Base-by-base conservation (phyloP, 2,888 invertebrate genomes). In the Epistrophe grossulariae region DNA sequence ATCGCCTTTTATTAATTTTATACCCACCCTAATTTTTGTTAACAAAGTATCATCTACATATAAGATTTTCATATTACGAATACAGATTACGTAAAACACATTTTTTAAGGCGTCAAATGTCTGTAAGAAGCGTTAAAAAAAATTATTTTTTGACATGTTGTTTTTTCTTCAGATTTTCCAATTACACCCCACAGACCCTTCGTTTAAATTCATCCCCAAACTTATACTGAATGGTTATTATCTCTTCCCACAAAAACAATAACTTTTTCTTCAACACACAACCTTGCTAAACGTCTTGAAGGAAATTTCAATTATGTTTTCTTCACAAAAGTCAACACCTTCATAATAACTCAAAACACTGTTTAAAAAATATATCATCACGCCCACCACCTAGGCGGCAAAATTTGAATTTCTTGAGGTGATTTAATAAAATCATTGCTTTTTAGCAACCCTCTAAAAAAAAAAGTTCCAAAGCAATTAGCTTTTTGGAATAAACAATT, bases 401-500 rank as follows among this genome's bases (percentile, higher is more conserved):
- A 70, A 73, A 78, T 82, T 82, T 50, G 82, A 85, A 85, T 82
- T 74, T 78, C 82, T 82, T 74, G 59, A 85, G 85, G 78, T 85
- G 82, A 85, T 82, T 82, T 85, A 74, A 73, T 85, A 74, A 82
- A 74, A 82, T 82, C 62, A 55, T 77, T 19, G n/a, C 24, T 55
- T 40, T 48, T 72, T 35, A 70, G 10, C 59, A 24, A 40, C 19
- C 17, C 68, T 40, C 60, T 40, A 4, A 4, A 8, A 31, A 52
- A 60, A 45, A 66, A 48, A 52, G 15, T 45, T 57, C 57, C 73
- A 15, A 79, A 78, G 78, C 87, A 87, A 87, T 87, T 87, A 87
- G 87, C 79, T 66, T 40, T 50, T 50, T n/a, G 71, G 38, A 83
- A 79, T 79, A 78, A 85, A 62, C 78, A 73, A 85, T 82, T 85